These are phyloP conservation scores for Crenuchus spilurus DNA, from an alignment of 2,797 vertebrate genomes.

Conservation along the genomic window DNA sequence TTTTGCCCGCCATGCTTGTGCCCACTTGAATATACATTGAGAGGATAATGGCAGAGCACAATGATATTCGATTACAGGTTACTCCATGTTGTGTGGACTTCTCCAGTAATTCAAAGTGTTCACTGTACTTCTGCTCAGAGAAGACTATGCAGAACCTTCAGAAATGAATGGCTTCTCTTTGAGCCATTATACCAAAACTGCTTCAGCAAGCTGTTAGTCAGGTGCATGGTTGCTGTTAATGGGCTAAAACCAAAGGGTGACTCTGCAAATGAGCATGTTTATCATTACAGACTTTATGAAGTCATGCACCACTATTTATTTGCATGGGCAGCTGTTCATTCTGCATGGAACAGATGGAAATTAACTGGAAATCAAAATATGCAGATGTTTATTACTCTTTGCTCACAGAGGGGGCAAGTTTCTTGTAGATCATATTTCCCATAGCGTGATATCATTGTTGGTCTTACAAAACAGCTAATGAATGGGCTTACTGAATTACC, in stretches of 20 bases:
- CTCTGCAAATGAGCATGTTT: constrained; percentile 35
- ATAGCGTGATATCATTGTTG: not conserved
- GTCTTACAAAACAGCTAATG: constrained; percentile 35
- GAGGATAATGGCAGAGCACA: constrained; percentile 71
- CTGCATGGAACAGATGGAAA: constrained; percentile 49
- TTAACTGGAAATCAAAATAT: constrained; percentile 18
- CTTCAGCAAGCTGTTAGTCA: constrained; percentile 69
- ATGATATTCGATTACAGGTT: constrained; percentile 65
- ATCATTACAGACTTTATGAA: constrained; percentile 35
- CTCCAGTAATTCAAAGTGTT: constrained; percentile 71
- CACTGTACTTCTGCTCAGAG: constrained; percentile 69
- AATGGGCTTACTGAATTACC: constrained; percentile 41
- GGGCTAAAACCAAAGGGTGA: constrained; percentile 14
- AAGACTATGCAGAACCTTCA: constrained; percentile 76
- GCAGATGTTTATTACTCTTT: constrained; percentile 24
- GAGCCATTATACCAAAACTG: constrained; percentile 73
- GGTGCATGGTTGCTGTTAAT: constrained; percentile 55
- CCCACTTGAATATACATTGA: constrained; percentile 54
- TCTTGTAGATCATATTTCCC: not conserved
- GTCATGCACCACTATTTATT: not conserved
- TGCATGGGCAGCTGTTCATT: constrained; percentile 44
- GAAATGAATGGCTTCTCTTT: constrained; percentile 76
- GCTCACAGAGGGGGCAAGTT: constrained; percentile 14
- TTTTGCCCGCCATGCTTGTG: constrained; percentile 58
- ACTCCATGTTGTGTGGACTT: constrained; percentile 66